A percentile compares a stretch with the other conserved stretches of the same genome.
phyloP scores from a whole-genome alignment of 2,113 vertebrate species.

The Arizona elegans region DNA sequence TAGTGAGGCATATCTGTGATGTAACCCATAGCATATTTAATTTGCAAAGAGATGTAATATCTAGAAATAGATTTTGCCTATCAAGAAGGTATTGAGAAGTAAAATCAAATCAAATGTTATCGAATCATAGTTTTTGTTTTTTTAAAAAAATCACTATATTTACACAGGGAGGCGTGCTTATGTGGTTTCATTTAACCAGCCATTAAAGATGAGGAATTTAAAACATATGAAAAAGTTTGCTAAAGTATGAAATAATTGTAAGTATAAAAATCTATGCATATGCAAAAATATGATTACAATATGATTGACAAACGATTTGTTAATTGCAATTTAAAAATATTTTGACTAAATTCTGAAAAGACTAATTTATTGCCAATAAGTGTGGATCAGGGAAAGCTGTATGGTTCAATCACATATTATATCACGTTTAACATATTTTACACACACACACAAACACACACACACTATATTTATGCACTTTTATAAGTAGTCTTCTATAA shows the following conservation, averaged over 20 bases:
- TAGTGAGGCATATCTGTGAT: not conserved
- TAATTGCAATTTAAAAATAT: not conserved
- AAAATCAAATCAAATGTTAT: not conserved
- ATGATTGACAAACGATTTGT: not conserved
- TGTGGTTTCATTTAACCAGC: not conserved
- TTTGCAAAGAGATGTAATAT: constrained; percentile 1
- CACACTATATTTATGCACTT: not conserved
- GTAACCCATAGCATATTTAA: not conserved
- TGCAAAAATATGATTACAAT: not conserved
- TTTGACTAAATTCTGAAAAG: not conserved
- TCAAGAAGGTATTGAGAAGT: not conserved
- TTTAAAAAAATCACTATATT: not conserved
- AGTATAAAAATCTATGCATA: not conserved
- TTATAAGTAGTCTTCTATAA: not conserved
- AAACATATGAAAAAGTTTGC: not conserved
- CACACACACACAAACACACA: no score
- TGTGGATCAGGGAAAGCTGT: not conserved
- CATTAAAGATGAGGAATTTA: not conserved
- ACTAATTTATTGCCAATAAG: not conserved
- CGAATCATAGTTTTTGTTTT: not conserved
- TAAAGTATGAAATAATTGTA: not conserved
- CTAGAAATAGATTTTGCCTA: not conserved
- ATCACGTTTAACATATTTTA: not conserved
- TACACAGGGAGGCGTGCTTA: not conserved
- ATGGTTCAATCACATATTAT: not conserved